Conservation (phyloP, 1,140 invertebrate genomes). For the Brachionus asplanchnoidis region DNA sequence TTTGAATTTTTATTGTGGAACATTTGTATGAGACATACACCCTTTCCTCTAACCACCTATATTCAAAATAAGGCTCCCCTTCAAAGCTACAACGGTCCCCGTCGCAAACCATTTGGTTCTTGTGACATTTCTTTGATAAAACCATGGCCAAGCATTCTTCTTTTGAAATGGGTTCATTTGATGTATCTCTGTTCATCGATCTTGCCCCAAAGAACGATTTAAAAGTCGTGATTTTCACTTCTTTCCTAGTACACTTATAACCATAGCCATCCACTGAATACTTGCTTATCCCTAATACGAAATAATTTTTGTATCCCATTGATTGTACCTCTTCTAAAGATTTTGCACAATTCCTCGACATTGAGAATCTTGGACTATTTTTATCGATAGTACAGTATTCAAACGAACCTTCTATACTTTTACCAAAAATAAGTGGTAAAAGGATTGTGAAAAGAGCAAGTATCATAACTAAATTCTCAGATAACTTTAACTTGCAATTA, state of each 20-base stretch:
- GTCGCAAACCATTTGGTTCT: not conserved
- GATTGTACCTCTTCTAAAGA: constrained; percentile 14
- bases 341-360: constrained; percentile 15
- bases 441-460: not conserved
- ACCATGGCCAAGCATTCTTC: constrained; percentile 15
- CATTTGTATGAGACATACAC: not conserved
- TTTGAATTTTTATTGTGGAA: not conserved
- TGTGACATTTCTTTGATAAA: constrained; percentile 28
- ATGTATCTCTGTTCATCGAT: not conserved
- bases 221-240: constrained; percentile 2
- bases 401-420: not conserved
- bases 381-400: not conserved
- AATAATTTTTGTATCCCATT: constrained; percentile 4
- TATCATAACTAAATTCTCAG: not conserved
- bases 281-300: not conserved
- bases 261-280: not conserved
- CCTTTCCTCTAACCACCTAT: not conserved
- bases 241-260: not conserved
- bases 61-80: not conserved
- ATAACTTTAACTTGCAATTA: not conserved
- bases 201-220: constrained; percentile 2
- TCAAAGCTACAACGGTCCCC: not conserved
- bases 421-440: constrained; percentile 3
- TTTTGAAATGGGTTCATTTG: not conserved
- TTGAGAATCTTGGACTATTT: constrained; percentile 18